A percentile compares a stretch with the other conserved stretches of the same genome.
These are phyloP conservation scores for Brachycybe producta DNA, from an alignment of 2,888 invertebrate genomes.

Conservation along the genomic window DNA sequence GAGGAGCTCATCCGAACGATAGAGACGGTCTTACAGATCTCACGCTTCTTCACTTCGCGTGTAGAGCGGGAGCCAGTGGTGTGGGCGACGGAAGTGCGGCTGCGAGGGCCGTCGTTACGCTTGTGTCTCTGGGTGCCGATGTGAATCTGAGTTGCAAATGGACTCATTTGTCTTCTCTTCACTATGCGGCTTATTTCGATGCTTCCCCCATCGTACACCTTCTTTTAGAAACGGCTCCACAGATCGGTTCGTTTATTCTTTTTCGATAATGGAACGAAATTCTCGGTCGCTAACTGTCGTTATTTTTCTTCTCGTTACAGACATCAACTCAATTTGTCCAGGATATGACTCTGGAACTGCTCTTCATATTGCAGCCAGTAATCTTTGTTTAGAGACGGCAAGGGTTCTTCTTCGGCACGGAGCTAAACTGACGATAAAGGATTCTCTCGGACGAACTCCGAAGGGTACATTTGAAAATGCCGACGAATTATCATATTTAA, in stretches of 20 bases:
- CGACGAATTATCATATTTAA: too few relatives aligned
- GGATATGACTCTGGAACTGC: conserved; percentile 39
- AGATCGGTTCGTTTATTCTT: conserved; percentile 26
- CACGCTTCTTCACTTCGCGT: conserved; percentile 40
- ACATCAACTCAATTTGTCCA: conserved; percentile 37
- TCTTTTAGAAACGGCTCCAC: conserved; percentile 31
- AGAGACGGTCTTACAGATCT: conserved; percentile 40
- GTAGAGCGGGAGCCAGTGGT: conserved; percentile 39
- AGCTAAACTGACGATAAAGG: conserved; percentile 30
- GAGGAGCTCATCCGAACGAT: conserved; percentile 39
- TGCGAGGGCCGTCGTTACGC: conserved; percentile 26
- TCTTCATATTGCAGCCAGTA: conserved; percentile 39
- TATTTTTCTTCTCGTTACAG: conserved; percentile 24
- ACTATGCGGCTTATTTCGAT: conserved; percentile 41
- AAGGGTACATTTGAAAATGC: conserved; percentile 23
- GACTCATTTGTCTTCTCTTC: conserved; percentile 41
- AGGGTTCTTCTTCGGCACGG: conserved; percentile 34
- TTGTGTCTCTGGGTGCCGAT: conserved; percentile 34
- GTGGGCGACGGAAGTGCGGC: conserved; percentile 30
- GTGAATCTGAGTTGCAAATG: conserved; percentile 37
- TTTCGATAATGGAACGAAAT: conserved; percentile 5
- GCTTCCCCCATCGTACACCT: conserved; percentile 35
- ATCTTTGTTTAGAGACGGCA: conserved; percentile 36
- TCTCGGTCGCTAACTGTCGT: neutral
- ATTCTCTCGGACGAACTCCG: conserved; percentile 26